phyloP scores from a whole-genome alignment of 2,113 vertebrate genomes.

The Leucoraja erinaceus region DNA sequence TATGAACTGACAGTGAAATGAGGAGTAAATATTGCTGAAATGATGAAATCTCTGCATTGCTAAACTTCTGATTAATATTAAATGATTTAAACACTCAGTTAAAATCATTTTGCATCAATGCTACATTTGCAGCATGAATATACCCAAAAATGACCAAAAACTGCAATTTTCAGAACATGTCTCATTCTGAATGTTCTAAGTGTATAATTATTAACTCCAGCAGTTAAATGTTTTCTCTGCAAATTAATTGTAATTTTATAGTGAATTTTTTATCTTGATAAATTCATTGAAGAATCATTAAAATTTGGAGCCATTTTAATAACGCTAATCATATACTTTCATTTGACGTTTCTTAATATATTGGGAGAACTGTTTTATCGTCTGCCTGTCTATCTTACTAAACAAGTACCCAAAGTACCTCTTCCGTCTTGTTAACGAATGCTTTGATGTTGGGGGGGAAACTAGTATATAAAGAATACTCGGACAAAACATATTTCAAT shows the following conservation, averaged over 20 bases:
- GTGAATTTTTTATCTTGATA: not conserved
- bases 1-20: not conserved
- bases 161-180: not conserved
- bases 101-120: not conserved
- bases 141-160: not conserved
- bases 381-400: not conserved
- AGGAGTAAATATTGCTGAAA: not conserved
- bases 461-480: not conserved
- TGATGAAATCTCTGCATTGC: not conserved
- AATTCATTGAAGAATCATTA: not conserved
- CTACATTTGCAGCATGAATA: not conserved
- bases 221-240: not conserved
- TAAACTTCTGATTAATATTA: not conserved
- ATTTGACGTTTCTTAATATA: not conserved
- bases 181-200: not conserved
- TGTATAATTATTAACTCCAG: conserved; percentile 1
- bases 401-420: not conserved
- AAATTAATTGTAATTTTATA: not conserved
- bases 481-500: not conserved
- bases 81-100: not conserved
- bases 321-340: conserved; percentile 1
- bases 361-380: not conserved
- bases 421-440: not conserved
- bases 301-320: not conserved
- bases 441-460: not conserved